Base-by-base conservation (phyloP, 2,113 vertebrate genomes). In the Oreochromis tanganicae region DNA sequence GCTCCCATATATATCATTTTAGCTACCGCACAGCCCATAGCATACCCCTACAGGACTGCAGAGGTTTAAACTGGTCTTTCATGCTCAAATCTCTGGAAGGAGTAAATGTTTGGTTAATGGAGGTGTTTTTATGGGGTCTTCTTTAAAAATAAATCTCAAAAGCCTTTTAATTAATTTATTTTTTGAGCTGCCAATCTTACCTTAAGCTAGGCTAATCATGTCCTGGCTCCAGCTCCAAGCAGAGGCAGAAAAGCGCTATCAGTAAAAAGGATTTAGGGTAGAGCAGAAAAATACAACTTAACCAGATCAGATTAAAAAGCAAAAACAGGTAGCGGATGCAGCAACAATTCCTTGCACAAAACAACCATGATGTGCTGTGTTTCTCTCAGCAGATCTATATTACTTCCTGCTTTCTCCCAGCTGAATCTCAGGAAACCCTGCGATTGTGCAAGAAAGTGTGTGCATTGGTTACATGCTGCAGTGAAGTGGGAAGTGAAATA, bases 301-400 rank as follows among this genome's bases (percentile, higher is more conserved):
- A 85, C 81, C 81, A 85, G 24, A 89, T 84, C 57, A 52, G 38
- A 87, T 87, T 21, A 83, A 78, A 86, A 79, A 63, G 80, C 73
- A 4, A 55, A 82, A 80, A 86, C 86, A 80, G 87, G 83, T 92
- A 82, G 80, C 78, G 50, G 91, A 91, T 92, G 86, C 81, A 89
- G 83, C 88, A 59, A 54, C 54, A 14, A 32, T 78, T 46, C 50
- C 84, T 88, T 83, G 57, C 63, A 88, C 81, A 88, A 82, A 93
- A 88, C 80, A 55, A 19, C 73, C 5, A 79, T 87, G 84, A 80
- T 81, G 46, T 10, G 17, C 61, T 81, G 56, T 10, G 57, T 91
- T 86, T 63, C 84, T 87, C 78, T 86, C 34, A 56, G 41, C 75
- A 84, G 68, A 91, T 87, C 81, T 88, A 61, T 80, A 88, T 90